These are phyloP conservation scores for Mionectes macconnelli DNA, from an alignment of 2,113 vertebrate species.

Conservation along the genomic window DNA sequence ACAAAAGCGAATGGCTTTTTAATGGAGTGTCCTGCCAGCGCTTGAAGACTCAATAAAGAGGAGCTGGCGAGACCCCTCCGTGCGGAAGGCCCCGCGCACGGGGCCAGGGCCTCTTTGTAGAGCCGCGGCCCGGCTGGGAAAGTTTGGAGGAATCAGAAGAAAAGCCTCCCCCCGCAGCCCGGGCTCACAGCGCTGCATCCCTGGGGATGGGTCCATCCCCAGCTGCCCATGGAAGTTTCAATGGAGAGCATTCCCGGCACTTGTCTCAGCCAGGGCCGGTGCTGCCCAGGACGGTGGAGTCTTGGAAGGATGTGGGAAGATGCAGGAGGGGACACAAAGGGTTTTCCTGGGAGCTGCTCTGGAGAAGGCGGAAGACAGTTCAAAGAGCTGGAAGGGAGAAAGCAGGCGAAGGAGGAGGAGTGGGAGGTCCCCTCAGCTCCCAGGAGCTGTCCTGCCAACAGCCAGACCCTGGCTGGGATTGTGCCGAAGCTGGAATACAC, in stretches of 20 bases:
- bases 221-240: neutral
- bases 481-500: fast-evolving
- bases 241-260: neutral
- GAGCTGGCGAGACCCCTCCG: conserved; percentile 70
- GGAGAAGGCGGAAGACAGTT: neutral
- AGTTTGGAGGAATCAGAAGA: conserved; percentile 37
- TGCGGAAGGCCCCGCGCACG: conserved; percentile 60
- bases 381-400: neutral
- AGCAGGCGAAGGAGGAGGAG: neutral
- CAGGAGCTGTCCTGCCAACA: neutral
- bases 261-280: fast-evolving
- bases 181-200: neutral
- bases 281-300: neutral
- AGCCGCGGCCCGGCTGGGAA: conserved; percentile 68
- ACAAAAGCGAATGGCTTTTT: conserved; percentile 85
- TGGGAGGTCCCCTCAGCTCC: neutral
- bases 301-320: neutral
- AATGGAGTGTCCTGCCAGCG: conserved; percentile 81
- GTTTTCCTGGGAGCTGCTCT: neutral
- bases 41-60: conserved; percentile 83
- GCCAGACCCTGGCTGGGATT: neutral
- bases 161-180: neutral
- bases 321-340: neutral
- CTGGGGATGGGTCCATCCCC: neutral
- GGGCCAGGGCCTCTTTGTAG: conserved; percentile 71